These are phyloP conservation scores for Cheilosia impressa DNA, from an alignment of 2,888 invertebrate species.

Conservation along the genomic window DNA sequence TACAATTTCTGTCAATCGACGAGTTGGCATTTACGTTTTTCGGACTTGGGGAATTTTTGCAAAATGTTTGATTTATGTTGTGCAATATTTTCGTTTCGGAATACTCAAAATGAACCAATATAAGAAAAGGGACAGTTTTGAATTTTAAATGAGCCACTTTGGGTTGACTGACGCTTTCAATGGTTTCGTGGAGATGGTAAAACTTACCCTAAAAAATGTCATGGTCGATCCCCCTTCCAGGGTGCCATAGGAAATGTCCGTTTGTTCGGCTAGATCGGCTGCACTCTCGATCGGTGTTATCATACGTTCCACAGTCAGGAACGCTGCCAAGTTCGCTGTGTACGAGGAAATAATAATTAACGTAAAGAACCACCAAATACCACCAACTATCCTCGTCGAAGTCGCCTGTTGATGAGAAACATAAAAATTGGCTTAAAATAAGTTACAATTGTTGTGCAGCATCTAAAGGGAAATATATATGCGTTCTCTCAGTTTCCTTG, in stretches of 20 bases:
- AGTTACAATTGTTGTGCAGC: slow-evolving; percentile 24
- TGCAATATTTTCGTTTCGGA: too few relatives aligned
- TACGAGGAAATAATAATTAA: slow-evolving; percentile 99
- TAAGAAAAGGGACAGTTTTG: too few relatives aligned
- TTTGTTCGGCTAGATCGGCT: slow-evolving; percentile 97
- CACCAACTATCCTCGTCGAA: slow-evolving; percentile 97
- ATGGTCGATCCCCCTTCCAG: slow-evolving; percentile 97
- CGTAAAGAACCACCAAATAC: slow-evolving; percentile 99
- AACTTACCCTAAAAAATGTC: slow-evolving; percentile 96
- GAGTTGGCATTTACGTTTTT: too few relatives aligned
- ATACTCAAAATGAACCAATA: too few relatives aligned
- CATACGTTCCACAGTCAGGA: slow-evolving; percentile 98
- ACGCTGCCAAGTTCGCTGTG: slow-evolving; percentile 97
- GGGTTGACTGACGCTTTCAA: too few relatives aligned
- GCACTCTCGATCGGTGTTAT: slow-evolving; percentile 98
- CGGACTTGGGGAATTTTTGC: too few relatives aligned
- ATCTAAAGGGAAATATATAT: slow-evolving; percentile 60
- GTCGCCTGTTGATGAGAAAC: slow-evolving; percentile 87
- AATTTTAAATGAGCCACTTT: too few relatives aligned
- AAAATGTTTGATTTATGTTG: too few relatives aligned
- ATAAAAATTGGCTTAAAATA: slow-evolving; percentile 2
- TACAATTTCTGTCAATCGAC: too few relatives aligned
- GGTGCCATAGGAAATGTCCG: slow-evolving; percentile 96
- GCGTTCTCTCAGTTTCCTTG: not conserved
- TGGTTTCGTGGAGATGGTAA: not conserved